These are phyloP conservation scores for Pomacea canaliculata DNA, from an alignment of 2,888 invertebrate species.

Conservation along the genomic window DNA sequence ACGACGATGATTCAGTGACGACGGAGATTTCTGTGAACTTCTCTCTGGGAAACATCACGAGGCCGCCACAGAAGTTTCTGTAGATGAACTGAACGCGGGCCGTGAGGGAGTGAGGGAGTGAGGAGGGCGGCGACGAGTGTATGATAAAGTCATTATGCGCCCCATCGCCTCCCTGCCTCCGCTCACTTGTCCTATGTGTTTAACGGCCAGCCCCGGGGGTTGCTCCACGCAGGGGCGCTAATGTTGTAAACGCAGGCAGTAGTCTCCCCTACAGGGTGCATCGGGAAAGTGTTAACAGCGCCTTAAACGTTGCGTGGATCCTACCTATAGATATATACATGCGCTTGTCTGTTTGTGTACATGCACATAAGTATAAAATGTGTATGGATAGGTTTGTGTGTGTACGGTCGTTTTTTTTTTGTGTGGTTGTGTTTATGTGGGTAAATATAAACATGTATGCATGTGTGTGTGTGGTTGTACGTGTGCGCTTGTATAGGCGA, in stretches of 20 bases:
- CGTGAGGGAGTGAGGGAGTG: too few species aligned
- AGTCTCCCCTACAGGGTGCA: too few species aligned
- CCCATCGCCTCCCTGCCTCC: neutral
- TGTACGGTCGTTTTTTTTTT: neutral
- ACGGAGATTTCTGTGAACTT: too few species aligned
- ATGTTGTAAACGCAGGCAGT: too few species aligned
- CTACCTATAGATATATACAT: neutral
- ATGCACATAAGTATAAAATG: neutral
- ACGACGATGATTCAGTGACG: too few species aligned
- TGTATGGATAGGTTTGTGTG: neutral
- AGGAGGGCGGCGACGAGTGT: neutral
- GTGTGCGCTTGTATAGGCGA: neutral
- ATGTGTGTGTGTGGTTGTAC: neutral
- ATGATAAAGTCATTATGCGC: constrained; percentile 10
- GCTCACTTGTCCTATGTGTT: neutral
- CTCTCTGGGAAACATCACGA: too few species aligned
- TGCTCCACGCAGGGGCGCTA: too few species aligned
- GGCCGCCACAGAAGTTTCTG: too few species aligned
- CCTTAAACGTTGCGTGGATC: too few species aligned
- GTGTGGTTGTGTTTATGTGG: neutral
- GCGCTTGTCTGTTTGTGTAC: neutral
- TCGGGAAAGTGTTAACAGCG: too few species aligned
- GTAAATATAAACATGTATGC: neutral
- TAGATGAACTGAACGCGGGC: too few species aligned
- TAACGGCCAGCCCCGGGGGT: too few species aligned